These are phyloP conservation scores for Thunnus maccoyii DNA, from an alignment of 2,113 vertebrate genomes.

Conservation along the genomic window DNA sequence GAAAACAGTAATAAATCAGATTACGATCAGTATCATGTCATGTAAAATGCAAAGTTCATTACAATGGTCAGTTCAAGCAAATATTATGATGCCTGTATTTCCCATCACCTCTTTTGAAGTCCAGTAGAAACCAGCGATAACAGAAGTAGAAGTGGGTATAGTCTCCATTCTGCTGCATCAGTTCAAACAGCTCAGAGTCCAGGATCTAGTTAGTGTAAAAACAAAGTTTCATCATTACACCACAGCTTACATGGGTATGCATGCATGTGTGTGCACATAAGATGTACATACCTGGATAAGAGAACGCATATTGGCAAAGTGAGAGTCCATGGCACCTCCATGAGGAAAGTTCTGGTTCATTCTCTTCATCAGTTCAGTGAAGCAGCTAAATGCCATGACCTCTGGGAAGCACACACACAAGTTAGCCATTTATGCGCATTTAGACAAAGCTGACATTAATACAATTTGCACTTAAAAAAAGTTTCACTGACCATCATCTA, in stretches of 20 bases:
- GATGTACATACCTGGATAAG: constrained; percentile 92
- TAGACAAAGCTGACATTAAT: not conserved
- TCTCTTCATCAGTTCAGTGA: constrained; percentile 98
- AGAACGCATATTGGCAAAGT: constrained; percentile 98
- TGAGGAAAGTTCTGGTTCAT: constrained; percentile 99
- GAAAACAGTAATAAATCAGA: constrained; percentile 18
- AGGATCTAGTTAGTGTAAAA: constrained; percentile 87
- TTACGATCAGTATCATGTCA: not conserved
- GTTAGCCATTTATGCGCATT: not conserved
- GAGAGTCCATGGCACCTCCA: constrained; percentile 97
- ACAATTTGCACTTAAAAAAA: not conserved
- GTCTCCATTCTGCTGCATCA: constrained; percentile 99
- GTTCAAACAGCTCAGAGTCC: constrained; percentile 97
- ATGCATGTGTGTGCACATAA: not conserved
- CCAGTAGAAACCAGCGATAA: constrained; percentile 98
- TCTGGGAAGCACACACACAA: constrained; percentile 81
- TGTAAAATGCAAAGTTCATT: not conserved
- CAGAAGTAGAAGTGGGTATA: constrained; percentile 99
- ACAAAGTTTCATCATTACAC: not conserved
- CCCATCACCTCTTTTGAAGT: constrained; percentile 95
- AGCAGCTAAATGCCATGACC: constrained; percentile 97
- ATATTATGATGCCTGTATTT: not conserved
- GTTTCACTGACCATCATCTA: constrained; percentile 93
- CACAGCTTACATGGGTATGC: not conserved
- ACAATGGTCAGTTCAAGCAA: not conserved